Conservation (phyloP, 2,888 invertebrate species). For the Myopa testacea region DNA sequence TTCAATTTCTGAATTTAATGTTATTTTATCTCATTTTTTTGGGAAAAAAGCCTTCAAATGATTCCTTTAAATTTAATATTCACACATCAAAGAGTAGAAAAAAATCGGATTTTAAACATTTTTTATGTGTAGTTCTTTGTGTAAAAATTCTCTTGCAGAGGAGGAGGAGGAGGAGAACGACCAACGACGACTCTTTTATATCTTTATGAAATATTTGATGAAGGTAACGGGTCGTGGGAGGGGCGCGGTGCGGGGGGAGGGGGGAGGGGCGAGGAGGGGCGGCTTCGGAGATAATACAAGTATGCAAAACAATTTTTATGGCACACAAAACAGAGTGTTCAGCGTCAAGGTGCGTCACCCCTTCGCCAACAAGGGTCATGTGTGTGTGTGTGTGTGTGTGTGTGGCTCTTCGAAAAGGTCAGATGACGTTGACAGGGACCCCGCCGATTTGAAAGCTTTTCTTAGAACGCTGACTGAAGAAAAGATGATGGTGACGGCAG, state of each 20-base stretch:
- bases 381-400: neutral
- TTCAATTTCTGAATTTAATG: too few species aligned
- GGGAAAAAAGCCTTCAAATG: too few species aligned
- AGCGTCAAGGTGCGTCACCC: neutral
- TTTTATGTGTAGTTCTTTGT: neutral
- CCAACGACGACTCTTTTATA: neutral
- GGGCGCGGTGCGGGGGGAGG: too few species aligned
- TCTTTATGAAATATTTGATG: conserved; percentile 9
- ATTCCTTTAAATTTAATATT: neutral
- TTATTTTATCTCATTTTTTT: too few species aligned
- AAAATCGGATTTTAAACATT: neutral
- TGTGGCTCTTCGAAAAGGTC: neutral
- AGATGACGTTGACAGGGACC: neutral
- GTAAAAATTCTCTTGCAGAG: neutral
- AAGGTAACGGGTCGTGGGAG: neutral
- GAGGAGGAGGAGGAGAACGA: neutral
- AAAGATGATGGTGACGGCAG: neutral
- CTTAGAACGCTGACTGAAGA: neutral
- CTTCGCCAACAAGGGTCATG: neutral
- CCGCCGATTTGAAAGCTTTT: conserved; percentile 1
- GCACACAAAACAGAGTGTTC: neutral
- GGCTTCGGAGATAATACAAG: neutral
- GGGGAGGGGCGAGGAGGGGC: too few species aligned
- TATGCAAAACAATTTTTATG: too few species aligned
- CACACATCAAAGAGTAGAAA: neutral